Evolutionary conservation across 2,888 invertebrate species (phyloP).

Genomic region (Dysmachus trigonus): DNA sequence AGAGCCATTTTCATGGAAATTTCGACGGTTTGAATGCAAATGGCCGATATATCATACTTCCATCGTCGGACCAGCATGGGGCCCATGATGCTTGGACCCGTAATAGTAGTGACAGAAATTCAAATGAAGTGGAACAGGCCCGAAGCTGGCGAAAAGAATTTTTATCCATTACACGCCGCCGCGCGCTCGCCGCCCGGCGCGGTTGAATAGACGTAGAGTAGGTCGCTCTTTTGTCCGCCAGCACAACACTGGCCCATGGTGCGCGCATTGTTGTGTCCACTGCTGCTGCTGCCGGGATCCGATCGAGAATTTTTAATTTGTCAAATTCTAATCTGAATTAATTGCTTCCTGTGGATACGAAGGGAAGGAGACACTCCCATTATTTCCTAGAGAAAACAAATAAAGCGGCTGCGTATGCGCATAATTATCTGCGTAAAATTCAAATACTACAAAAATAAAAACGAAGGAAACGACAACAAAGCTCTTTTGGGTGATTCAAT

Average conservation of each 20-base stretch:
- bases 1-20: slow-evolving; percentile 22
- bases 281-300: not conserved
- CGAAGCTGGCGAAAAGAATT: slow-evolving; percentile 6
- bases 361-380: not conserved
- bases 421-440: not conserved
- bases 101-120: slow-evolving; percentile 7
- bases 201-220: not conserved
- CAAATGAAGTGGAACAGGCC: slow-evolving; percentile 7
- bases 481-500: not conserved
- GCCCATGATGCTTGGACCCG: not conserved
- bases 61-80: slow-evolving; percentile 42
- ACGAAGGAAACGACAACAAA: not conserved
- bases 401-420: not conserved
- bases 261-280: not conserved
- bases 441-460: not conserved
- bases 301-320: slow-evolving; percentile 11
- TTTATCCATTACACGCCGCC: not conserved
- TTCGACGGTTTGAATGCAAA: slow-evolving; percentile 32
- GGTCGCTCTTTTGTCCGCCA: not conserved
- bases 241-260: not conserved
- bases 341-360: slow-evolving; percentile 4
- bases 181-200: too few relatives aligned
- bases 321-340: slow-evolving; percentile 23
- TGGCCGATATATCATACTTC: slow-evolving; percentile 35
- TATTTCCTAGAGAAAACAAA: not conserved